Percentiles rank a stretch among this genome's conserved stretches.
Evolutionary conservation across 1,140 invertebrate genomes (phyloP).

Genomic region (Hycleus phaleratus): DNA sequence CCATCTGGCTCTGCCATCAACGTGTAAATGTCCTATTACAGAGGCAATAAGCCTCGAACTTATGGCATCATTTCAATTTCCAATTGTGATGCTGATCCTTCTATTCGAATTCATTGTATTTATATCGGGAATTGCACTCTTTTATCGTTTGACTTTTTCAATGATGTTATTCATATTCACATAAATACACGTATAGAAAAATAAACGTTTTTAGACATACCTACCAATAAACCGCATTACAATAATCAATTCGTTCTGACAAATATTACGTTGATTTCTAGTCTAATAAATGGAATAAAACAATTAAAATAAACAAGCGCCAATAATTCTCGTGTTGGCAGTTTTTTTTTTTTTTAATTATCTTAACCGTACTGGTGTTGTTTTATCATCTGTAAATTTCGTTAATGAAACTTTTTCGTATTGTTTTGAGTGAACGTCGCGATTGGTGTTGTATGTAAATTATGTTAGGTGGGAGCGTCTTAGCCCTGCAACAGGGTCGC

Average conservation of each 20-base stretch:
- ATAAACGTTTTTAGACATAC: too few relatives aligned
- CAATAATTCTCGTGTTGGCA: conserved; percentile 17
- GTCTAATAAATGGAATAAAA: too few relatives aligned
- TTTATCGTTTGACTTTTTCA: conserved; percentile 28
- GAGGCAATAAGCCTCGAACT: conserved; percentile 31
- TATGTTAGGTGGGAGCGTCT: conserved; percentile 11
- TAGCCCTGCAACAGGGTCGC: conserved; percentile 7
- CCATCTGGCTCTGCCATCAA: conserved; percentile 21
- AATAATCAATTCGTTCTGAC: too few relatives aligned
- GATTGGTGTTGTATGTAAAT: conserved; percentile 26
- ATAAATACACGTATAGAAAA: too few relatives aligned
- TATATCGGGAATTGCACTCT: conserved; percentile 25
- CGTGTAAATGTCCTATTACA: conserved; percentile 35
- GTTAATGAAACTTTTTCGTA: conserved; percentile 23
- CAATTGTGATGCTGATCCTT: conserved; percentile 35
- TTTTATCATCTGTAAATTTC: conserved; percentile 31
- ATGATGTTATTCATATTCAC: too few relatives aligned
- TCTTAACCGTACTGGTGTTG: conserved; percentile 12
- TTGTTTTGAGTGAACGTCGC: conserved; percentile 13
- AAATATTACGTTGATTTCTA: too few relatives aligned
- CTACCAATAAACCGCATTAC: too few relatives aligned
- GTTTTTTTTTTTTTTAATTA: conserved; percentile 26
- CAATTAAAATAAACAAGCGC: conserved; percentile 5
- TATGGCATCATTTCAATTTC: conserved; percentile 39
- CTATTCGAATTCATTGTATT: conserved; percentile 17